Percentiles rank a stretch among this genome's conserved stretches.
These are phyloP conservation scores for Cyanocitta stelleri DNA, from an alignment of 2,113 vertebrate species.

Conservation along the genomic window DNA sequence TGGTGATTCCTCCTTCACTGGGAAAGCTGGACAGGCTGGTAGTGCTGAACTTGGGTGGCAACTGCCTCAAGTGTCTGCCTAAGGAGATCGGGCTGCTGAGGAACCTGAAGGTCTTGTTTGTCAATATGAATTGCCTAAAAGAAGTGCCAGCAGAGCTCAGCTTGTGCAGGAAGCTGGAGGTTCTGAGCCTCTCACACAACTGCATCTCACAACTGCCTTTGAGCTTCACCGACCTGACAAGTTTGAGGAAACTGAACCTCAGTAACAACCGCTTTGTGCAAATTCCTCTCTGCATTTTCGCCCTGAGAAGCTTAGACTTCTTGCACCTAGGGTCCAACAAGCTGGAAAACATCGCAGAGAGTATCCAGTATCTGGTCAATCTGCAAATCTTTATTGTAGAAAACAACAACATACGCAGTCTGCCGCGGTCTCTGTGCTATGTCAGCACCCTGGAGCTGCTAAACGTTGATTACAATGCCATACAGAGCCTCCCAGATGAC, in stretches of 20 bases:
- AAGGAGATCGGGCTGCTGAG: constrained; percentile 84
- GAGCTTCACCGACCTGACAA: constrained; percentile 75
- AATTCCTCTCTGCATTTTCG: constrained; percentile 87
- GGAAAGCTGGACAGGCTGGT: constrained; percentile 84
- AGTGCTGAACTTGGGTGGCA: constrained; percentile 86
- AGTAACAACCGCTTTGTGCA: constrained; percentile 87
- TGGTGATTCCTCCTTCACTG: constrained; percentile 75
- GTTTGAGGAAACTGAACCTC: constrained; percentile 87
- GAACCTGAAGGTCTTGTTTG: constrained; percentile 86
- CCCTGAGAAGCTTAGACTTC: constrained; percentile 84
- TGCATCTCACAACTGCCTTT: constrained; percentile 80
- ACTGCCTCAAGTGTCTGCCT: constrained; percentile 82
- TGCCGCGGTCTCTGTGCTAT: constrained; percentile 85
- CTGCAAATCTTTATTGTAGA: constrained; percentile 90
- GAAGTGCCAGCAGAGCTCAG: constrained; percentile 88
- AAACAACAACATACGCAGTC: constrained; percentile 80
- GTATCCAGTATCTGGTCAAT: constrained; percentile 83
- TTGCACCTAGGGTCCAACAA: constrained; percentile 88
- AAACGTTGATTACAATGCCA: constrained; percentile 87
- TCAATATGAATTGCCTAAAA: constrained; percentile 84
- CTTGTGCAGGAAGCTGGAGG: constrained; percentile 81
- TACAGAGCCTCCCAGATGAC: constrained; percentile 85
- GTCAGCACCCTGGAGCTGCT: constrained; percentile 82
- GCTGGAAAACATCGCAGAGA: constrained; percentile 88
- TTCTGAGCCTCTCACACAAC: constrained; percentile 92